phyloP scores from a whole-genome alignment of 2,888 invertebrate species.

The Caenorhabditis plicata region DNA sequence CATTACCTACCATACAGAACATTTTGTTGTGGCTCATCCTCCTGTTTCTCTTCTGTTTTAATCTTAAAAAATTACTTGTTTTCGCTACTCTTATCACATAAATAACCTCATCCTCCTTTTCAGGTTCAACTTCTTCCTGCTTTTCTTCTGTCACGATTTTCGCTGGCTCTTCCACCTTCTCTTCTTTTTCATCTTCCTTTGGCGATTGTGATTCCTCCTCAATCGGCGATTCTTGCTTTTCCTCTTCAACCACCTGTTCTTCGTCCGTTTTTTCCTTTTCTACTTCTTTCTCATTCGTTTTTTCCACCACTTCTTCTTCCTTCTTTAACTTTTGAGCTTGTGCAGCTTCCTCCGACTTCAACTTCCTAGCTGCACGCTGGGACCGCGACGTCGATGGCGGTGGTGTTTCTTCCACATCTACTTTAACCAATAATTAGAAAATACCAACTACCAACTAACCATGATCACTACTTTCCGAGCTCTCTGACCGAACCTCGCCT shows the following conservation, averaged over 20 bases:
- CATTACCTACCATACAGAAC: too few relatives aligned
- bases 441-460: conserved; percentile 4
- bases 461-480: conserved; percentile 20
- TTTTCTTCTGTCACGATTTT: background rate
- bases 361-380: conserved; percentile 1
- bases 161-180: background rate
- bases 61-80: too few relatives aligned
- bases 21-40: too few relatives aligned
- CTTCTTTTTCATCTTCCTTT: background rate
- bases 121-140: background rate
- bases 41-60: too few relatives aligned
- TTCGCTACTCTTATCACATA: too few relatives aligned
- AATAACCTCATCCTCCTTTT: background rate
- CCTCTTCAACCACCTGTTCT: background rate
- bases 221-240: background rate
- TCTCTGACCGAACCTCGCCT: conserved; percentile 34
- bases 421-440: background rate
- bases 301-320: background rate
- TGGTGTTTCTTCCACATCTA: conserved; percentile 11
- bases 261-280: background rate
- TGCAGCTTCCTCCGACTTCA: background rate
- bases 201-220: background rate
- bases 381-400: background rate
- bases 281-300: background rate
- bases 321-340: background rate